phyloP scores from a whole-genome alignment of 2,888 invertebrate genomes.

The Drosophila kambysellisi region DNA sequence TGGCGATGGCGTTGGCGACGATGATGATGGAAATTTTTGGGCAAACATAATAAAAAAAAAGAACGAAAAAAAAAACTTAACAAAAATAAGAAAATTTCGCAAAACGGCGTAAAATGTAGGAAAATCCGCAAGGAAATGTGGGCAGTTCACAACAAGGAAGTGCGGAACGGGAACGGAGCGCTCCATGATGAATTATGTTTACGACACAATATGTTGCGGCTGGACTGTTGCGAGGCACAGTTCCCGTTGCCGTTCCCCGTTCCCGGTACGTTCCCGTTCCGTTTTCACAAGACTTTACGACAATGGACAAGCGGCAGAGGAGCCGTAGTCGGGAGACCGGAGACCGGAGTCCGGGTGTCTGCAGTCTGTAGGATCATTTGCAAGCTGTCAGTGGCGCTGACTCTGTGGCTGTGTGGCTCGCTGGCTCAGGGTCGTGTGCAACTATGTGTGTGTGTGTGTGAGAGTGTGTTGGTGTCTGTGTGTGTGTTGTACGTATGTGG shows the following conservation, averaged over 20 bases:
- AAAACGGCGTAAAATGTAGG: constrained; percentile 74
- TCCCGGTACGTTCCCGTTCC: background rate
- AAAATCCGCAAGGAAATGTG: constrained; percentile 75
- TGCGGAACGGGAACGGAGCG: constrained; percentile 30
- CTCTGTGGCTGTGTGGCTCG: constrained; percentile 13
- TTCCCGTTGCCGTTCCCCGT: background rate
- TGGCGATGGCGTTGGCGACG: constrained; percentile 34
- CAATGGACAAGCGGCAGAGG: constrained; percentile 49
- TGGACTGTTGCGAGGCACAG: constrained; percentile 30
- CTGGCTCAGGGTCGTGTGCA: constrained; percentile 9
- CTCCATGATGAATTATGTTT: constrained; percentile 81
- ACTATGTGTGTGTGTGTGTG: background rate
- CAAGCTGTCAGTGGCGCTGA: constrained; percentile 66
- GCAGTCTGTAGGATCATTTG: constrained; percentile 64
- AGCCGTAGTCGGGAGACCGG: background rate
- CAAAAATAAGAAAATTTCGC: constrained; percentile 63
- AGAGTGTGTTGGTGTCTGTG: background rate
- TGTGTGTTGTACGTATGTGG: constrained; percentile 26
- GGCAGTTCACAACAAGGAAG: constrained; percentile 35
- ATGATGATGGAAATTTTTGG: constrained; percentile 67
- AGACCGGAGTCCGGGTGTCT: constrained; percentile 25
- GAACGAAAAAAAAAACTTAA: constrained; percentile 5
- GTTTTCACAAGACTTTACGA: constrained; percentile 59
- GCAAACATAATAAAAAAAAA: constrained; percentile 40
- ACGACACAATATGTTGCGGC: constrained; percentile 80